Evolutionary conservation across 2,797 vertebrate genomes (phyloP).

Genomic region (Acanthurus leucopareius): DNA sequence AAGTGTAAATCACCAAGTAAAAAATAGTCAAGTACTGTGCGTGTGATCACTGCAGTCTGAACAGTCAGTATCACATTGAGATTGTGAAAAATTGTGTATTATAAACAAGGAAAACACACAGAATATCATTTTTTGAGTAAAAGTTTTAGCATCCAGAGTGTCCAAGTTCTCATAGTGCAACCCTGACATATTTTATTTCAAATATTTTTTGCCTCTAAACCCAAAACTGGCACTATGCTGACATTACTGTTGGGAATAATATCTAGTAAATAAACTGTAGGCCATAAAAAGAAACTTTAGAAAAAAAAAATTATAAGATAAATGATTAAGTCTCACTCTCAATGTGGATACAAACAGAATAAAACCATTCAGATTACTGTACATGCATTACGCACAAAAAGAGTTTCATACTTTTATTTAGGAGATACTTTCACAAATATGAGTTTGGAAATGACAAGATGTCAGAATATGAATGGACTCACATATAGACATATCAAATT

Average conservation of each 20-base stretch:
- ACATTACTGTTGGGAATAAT: not conserved
- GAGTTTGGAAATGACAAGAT: not conserved
- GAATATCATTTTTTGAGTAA: not conserved
- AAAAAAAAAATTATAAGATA: not conserved
- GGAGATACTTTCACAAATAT: not conserved
- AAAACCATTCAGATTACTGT: not conserved
- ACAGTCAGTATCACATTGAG: no score
- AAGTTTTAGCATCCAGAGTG: no score
- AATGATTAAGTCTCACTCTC: not conserved
- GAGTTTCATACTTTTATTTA: not conserved
- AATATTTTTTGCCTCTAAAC: not conserved
- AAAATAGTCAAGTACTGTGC: not conserved
- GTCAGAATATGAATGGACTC: not conserved
- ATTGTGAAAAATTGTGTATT: not conserved
- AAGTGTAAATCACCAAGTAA: conserved; percentile 1
- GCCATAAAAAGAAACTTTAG: not conserved
- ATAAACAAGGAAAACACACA: not conserved
- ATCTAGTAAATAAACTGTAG: not conserved
- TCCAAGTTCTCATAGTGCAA: not conserved
- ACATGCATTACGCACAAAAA: not conserved
- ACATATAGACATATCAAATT: not conserved
- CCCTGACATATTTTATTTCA: not conserved
- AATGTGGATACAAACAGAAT: not conserved
- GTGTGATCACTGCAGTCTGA: not conserved
- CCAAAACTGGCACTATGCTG: not conserved